Conservation (phyloP, 2,888 invertebrate genomes). For the Xylocampa areola region DNA sequence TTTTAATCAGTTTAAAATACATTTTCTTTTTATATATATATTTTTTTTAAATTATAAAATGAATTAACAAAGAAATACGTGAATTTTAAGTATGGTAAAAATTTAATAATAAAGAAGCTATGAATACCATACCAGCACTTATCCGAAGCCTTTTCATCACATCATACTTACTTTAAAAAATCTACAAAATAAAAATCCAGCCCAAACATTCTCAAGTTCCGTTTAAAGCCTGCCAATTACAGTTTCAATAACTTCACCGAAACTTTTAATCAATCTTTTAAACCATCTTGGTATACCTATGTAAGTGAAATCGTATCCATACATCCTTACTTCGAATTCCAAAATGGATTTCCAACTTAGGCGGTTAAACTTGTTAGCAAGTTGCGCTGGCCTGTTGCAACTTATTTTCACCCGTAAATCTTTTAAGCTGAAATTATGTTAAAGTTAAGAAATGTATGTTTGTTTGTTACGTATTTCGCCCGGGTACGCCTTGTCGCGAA, state of each 20-base stretch:
- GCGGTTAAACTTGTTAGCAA: slow-evolving; percentile 73
- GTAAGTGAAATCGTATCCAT: slow-evolving; percentile 58
- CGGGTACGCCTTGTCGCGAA: slow-evolving; percentile 26
- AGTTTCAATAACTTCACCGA: slow-evolving; percentile 23
- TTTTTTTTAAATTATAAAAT: too few relatives aligned
- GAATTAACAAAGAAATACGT: too few relatives aligned
- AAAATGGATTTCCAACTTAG: slow-evolving; percentile 72
- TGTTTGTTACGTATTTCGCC: slow-evolving; percentile 47
- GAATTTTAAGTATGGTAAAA: too few relatives aligned
- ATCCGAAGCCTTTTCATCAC: too few relatives aligned
- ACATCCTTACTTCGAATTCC: slow-evolving; percentile 61
- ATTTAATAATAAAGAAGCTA: too few relatives aligned
- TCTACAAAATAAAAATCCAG: neutral
- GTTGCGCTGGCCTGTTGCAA: slow-evolving; percentile 34
- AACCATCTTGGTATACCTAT: slow-evolving; percentile 41
- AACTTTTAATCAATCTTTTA: slow-evolving; percentile 56
- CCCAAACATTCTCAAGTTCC: slow-evolving; percentile 3
- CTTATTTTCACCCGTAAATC: slow-evolving; percentile 63
- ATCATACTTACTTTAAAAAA: neutral
- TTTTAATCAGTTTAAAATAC: too few relatives aligned
- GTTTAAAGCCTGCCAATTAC: slow-evolving; percentile 38
- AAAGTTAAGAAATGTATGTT: slow-evolving; percentile 52
- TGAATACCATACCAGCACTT: too few relatives aligned
- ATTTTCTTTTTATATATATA: too few relatives aligned
- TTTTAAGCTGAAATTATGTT: slow-evolving; percentile 58